Conservation (phyloP, 2,888 invertebrate species). For the Psylliodes chrysocephalus region DNA sequence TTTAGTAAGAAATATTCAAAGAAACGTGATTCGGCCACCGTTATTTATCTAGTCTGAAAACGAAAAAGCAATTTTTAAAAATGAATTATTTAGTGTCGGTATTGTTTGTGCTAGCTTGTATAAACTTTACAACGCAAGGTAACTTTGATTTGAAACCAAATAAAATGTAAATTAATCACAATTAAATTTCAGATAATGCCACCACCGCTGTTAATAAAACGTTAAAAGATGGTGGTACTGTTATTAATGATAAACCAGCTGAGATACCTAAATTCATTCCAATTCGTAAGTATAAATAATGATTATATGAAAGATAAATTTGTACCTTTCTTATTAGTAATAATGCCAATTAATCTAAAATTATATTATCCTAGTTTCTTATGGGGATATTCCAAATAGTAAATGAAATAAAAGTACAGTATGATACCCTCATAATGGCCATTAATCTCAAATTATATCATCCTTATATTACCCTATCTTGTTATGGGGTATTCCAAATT, state of each 20-base stretch:
- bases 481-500: too few species aligned
- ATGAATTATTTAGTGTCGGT: conserved; percentile 29
- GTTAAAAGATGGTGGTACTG: neutral
- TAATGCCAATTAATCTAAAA: too few species aligned
- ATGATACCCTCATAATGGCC: too few species aligned
- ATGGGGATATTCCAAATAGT: too few species aligned
- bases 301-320: too few species aligned
- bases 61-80: conserved; percentile 7
- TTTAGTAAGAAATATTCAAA: neutral
- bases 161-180: neutral
- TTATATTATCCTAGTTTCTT: too few species aligned
- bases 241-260: neutral
- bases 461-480: too few species aligned
- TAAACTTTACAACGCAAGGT: conserved; percentile 15
- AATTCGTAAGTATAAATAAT: too few species aligned
- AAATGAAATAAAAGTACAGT: too few species aligned
- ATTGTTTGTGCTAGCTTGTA: conserved; percentile 18
- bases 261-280: too few species aligned
- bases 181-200: neutral
- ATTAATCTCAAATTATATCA: too few species aligned
- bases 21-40: neutral
- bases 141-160: neutral
- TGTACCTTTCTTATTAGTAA: too few species aligned
- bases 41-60: conserved; percentile 11
- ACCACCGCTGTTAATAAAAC: neutral